Conservation (phyloP, 2,888 invertebrate species). For the Xestobium rufovillosum region DNA sequence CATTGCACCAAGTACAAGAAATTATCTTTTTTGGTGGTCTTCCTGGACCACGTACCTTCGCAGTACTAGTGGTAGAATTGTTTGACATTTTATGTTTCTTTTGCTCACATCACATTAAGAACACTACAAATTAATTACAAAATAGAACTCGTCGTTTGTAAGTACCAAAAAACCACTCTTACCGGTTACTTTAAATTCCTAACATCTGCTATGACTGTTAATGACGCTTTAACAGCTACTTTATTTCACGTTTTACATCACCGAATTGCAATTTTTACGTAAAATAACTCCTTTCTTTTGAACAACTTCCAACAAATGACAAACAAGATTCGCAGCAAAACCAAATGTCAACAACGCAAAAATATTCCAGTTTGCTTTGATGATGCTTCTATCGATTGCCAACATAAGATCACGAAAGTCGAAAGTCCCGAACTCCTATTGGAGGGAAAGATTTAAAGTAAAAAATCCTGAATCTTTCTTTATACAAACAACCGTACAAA, state of each 20-base stretch:
- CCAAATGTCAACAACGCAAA: constrained; percentile 3
- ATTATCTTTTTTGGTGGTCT: constrained; percentile 70
- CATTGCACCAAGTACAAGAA: constrained; percentile 79
- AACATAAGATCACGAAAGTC: no score
- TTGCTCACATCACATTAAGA: background rate
- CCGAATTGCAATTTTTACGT: no score
- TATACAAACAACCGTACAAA: no score
- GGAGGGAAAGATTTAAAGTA: no score
- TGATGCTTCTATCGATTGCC: background rate
- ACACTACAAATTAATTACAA: background rate
- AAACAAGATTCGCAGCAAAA: no score
- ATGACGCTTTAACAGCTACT: no score
- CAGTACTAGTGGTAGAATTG: constrained; percentile 31
- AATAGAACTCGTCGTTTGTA: background rate
- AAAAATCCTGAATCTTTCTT: no score
- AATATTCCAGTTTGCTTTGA: background rate
- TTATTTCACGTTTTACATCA: no score
- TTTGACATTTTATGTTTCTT: constrained; percentile 31
- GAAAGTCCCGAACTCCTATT: no score
- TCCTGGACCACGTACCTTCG: constrained; percentile 62
- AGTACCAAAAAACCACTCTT: background rate
- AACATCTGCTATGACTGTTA: no score
- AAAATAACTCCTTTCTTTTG: no score
- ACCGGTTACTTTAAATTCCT: background rate
- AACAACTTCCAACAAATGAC: no score